phyloP scores from a whole-genome alignment of 2,113 vertebrate species.

The Trogon melanurus region DNA sequence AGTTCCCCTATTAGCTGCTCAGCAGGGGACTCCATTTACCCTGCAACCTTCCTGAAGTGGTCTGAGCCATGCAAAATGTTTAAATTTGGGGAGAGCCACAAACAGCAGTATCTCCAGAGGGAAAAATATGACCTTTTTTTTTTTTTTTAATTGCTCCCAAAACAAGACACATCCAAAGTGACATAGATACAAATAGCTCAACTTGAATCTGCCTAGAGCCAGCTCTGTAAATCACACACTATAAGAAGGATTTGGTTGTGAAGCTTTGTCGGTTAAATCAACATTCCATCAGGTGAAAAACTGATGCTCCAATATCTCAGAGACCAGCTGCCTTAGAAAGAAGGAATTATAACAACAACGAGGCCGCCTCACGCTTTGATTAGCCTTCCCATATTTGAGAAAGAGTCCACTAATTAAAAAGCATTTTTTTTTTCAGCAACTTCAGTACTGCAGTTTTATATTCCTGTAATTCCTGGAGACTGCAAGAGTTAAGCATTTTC shows the following conservation, averaged over 20 bases:
- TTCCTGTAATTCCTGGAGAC: neutral
- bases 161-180: neutral
- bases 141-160: constrained; percentile 20
- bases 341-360: neutral
- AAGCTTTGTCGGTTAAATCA: neutral
- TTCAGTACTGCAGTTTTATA: neutral
- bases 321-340: neutral
- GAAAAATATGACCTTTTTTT: neutral
- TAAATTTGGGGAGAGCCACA: constrained; percentile 9
- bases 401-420: neutral
- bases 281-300: neutral
- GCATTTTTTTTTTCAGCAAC: neutral
- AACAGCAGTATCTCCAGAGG: neutral
- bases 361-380: neutral
- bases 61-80: constrained; percentile 14
- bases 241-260: neutral
- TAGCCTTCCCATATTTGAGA: neutral
- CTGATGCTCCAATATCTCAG: neutral
- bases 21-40: neutral
- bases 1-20: constrained; percentile 25
- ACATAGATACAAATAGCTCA: neutral
- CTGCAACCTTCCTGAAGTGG: neutral
- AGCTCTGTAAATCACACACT: neutral
- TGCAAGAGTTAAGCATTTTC: neutral
- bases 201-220: neutral